Conservation (phyloP, 1,140 invertebrate genomes). For the Lepidostoma basale region DNA sequence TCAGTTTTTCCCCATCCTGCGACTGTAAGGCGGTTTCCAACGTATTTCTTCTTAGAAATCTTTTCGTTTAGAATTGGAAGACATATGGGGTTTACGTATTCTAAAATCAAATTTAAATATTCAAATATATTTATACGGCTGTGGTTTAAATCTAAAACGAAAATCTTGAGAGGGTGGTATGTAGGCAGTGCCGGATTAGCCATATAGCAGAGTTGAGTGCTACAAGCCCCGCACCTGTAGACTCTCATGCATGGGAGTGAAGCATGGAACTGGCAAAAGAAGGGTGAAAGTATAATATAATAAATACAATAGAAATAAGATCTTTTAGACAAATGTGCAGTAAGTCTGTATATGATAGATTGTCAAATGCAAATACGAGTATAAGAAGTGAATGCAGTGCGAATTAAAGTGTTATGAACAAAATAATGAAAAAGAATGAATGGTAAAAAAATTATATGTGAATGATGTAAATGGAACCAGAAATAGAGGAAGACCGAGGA, state of each 20-base stretch:
- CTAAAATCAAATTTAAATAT: neutral
- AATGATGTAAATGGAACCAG: too few relatives aligned
- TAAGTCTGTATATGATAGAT: too few relatives aligned
- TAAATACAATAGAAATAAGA: too few relatives aligned
- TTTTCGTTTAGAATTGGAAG: neutral
- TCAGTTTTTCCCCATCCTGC: slow-evolving; percentile 11
- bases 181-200: too few relatives aligned
- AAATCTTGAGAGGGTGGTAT: too few relatives aligned
- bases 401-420: too few relatives aligned
- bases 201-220: neutral
- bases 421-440: too few relatives aligned
- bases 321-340: too few relatives aligned
- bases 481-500: too few relatives aligned
- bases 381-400: too few relatives aligned
- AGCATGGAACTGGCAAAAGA: neutral
- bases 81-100: slow-evolving; percentile 12
- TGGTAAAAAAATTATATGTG: too few relatives aligned
- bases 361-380: too few relatives aligned
- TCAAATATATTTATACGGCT: neutral
- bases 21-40: neutral
- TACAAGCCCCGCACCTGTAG: neutral
- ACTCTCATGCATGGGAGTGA: neutral
- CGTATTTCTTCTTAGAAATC: neutral
- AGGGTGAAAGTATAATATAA: neutral
- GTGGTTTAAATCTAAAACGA: neutral